These are phyloP conservation scores for Brienomyrus longianalis DNA, from an alignment of 2,113 vertebrate species.

Conservation along the genomic window DNA sequence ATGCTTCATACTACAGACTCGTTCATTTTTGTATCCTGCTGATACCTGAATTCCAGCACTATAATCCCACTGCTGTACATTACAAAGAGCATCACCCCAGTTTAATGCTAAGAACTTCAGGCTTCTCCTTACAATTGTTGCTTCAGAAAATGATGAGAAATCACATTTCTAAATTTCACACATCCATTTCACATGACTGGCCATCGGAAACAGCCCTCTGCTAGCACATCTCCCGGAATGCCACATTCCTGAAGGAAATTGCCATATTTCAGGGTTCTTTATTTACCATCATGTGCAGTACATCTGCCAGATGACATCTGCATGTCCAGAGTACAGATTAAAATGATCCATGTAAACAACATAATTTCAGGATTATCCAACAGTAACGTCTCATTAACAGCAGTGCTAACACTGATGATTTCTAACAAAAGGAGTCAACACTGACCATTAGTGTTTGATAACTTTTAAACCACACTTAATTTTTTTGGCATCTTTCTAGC, in stretches of 20 bases:
- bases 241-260: background rate
- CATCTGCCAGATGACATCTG: background rate
- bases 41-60: background rate
- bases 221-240: background rate
- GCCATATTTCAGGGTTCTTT: background rate
- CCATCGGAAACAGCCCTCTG: background rate
- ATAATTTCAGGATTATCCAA: background rate
- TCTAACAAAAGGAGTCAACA: background rate
- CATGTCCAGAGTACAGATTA: background rate
- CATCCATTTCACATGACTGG: background rate
- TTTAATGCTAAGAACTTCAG: background rate
- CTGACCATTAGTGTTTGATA: background rate
- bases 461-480: background rate
- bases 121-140: background rate
- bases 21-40: background rate
- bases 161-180: background rate
- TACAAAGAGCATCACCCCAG: background rate
- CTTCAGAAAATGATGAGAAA: background rate
- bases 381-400: background rate
- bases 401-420: background rate
- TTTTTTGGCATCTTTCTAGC: background rate
- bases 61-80: background rate
- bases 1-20: background rate
- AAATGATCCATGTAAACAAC: background rate
- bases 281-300: background rate